A percentile compares a stretch with the other conserved stretches of the same genome.
Evolutionary conservation across 1,140 invertebrate species (phyloP).

Genomic region (Drosophila ohnishii): DNA sequence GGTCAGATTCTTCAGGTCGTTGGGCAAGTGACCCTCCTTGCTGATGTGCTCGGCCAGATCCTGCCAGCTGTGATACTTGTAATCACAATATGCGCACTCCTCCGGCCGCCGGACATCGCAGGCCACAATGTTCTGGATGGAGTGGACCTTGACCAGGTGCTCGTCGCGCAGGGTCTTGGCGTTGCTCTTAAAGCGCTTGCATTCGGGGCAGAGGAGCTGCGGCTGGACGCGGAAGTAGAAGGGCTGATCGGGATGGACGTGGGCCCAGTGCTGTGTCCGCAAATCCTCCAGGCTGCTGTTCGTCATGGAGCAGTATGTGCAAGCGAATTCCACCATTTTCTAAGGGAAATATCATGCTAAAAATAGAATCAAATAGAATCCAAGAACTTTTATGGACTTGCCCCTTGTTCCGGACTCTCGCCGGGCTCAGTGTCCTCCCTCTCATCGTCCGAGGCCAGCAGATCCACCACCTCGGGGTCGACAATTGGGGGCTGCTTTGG

Average conservation of each 20-base stretch:
- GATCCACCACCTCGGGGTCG: constrained; percentile 44
- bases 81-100: constrained; percentile 57
- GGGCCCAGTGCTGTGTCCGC: constrained; percentile 49
- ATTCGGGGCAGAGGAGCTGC: constrained; percentile 42
- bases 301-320: constrained; percentile 41
- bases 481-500: background rate
- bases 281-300: constrained; percentile 24
- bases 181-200: constrained; percentile 36
- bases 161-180: constrained; percentile 43
- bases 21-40: constrained; percentile 27
- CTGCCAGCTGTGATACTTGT: constrained; percentile 15
- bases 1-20: constrained; percentile 57
- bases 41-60: constrained; percentile 38
- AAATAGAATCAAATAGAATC: no score
- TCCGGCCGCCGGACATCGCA: constrained; percentile 33
- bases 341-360: background rate
- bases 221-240: constrained; percentile 65
- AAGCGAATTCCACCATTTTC: constrained; percentile 47
- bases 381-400: background rate
- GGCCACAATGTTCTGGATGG: constrained; percentile 25
- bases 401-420: constrained; percentile 6
- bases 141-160: constrained; percentile 31
- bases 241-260: constrained; percentile 37
- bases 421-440: background rate
- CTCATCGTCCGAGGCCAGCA: constrained; percentile 52